These are phyloP conservation scores for Nymphicus hollandicus DNA, from an alignment of 2,113 vertebrate genomes.

Conservation along the genomic window DNA sequence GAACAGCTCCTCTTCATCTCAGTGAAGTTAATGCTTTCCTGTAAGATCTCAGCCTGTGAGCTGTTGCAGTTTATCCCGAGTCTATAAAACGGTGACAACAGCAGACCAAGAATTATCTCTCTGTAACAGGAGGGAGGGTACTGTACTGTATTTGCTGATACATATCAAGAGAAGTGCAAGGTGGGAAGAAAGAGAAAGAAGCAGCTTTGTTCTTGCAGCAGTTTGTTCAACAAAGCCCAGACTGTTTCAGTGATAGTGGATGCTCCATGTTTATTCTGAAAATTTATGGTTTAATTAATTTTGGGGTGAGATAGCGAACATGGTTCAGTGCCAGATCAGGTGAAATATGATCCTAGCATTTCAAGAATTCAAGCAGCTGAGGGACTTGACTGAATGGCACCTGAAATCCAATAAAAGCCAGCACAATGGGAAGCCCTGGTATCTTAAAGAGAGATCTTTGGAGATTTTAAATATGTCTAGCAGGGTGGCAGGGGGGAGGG, in stretches of 20 bases:
- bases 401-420: constrained; percentile 55
- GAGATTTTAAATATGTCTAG: not conserved
- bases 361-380: constrained; percentile 54
- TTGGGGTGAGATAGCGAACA: constrained; percentile 61
- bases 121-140: not conserved
- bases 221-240: constrained; percentile 61
- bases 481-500: not conserved
- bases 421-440: constrained; percentile 48
- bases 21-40: not conserved
- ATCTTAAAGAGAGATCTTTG: constrained; percentile 49
- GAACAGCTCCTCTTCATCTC: not conserved
- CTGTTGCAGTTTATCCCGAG: not conserved
- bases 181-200: constrained; percentile 56
- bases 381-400: constrained; percentile 55
- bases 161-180: constrained; percentile 36
- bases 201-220: constrained; percentile 57
- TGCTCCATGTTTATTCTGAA: constrained; percentile 55
- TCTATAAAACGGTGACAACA: not conserved
- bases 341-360: constrained; percentile 66
- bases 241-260: constrained; percentile 63
- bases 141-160: constrained; percentile 55
- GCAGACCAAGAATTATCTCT: constrained; percentile 18
- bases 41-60: not conserved
- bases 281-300: constrained; percentile 75
- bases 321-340: constrained; percentile 62